Percentiles rank a stretch among this genome's conserved stretches.
Evolutionary conservation across 2,888 invertebrate species (phyloP).

Genomic region (Sclerodermus sp.): DNA sequence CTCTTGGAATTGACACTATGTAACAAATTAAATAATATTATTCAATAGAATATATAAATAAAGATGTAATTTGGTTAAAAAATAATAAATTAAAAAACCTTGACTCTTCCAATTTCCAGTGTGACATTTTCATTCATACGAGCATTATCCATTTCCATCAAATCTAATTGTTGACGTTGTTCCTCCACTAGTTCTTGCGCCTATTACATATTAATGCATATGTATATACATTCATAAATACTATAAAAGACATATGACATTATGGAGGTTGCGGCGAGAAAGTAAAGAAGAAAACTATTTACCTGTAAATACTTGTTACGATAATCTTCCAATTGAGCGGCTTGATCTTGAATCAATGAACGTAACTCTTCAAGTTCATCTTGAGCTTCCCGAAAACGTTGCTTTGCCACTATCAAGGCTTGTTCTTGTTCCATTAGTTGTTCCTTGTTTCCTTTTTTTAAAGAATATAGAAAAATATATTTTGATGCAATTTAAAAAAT

Average conservation of each 20-base stretch:
- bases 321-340: constrained; percentile 70
- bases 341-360: constrained; percentile 67
- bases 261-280: background rate
- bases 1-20: constrained; percentile 69
- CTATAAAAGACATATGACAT: background rate
- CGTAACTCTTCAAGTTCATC: constrained; percentile 66
- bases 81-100: constrained; percentile 54
- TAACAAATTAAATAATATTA: background rate
- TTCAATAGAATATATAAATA: background rate
- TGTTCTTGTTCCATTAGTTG: constrained; percentile 67
- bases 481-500: too few relatives aligned
- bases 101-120: constrained; percentile 70
- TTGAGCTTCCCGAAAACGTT: constrained; percentile 62
- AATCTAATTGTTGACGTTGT: constrained; percentile 68
- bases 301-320: constrained; percentile 63
- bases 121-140: constrained; percentile 73
- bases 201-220: constrained; percentile 36
- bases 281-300: background rate
- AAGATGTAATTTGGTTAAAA: too few relatives aligned
- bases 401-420: constrained; percentile 60
- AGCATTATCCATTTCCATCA: constrained; percentile 73
- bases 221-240: background rate
- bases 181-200: constrained; percentile 74
- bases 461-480: background rate
- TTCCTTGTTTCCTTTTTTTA: constrained; percentile 62